These are phyloP conservation scores for Meiosimyza platycephala DNA, from an alignment of 2,888 invertebrate genomes.

Conservation along the genomic window DNA sequence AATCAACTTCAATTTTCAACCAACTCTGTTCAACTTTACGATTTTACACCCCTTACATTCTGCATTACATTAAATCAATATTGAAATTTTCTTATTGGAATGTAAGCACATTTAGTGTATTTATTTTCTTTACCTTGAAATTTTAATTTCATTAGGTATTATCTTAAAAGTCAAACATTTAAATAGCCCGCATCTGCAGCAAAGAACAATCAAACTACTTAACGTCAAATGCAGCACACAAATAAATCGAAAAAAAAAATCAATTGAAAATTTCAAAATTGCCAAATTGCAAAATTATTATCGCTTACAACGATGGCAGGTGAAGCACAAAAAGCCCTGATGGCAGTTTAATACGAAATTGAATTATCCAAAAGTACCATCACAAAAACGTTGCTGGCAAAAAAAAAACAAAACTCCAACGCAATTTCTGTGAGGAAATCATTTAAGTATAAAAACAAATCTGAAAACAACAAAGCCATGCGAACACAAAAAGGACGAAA, in stretches of 20 bases:
- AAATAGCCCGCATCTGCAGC: conserved; percentile 12
- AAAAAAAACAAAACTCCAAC: neutral
- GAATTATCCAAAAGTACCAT: neutral
- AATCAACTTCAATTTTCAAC: too few relatives aligned
- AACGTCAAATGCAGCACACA: conserved; percentile 8
- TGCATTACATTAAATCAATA: too few relatives aligned
- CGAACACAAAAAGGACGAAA: neutral
- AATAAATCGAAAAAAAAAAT: neutral
- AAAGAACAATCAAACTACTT: conserved; percentile 3
- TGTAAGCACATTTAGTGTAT: too few relatives aligned
- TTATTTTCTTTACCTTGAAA: neutral
- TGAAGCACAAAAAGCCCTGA: neutral
- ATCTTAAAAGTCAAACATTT: conserved; percentile 8
- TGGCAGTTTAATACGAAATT: conserved; percentile 12
- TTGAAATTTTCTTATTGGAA: too few relatives aligned
- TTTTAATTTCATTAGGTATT: neutral
- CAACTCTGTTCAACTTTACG: too few relatives aligned
- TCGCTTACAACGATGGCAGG: neutral
- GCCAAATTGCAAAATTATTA: conserved; percentile 10
- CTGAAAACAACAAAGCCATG: neutral
- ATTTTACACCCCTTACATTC: too few relatives aligned
- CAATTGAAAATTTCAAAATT: conserved; percentile 8
- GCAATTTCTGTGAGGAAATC: conserved; percentile 12
- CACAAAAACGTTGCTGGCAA: neutral
- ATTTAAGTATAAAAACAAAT: neutral